Evolutionary conservation across 2,113 vertebrate species (phyloP).

Genomic region (Microtus pennsylvanicus): DNA sequence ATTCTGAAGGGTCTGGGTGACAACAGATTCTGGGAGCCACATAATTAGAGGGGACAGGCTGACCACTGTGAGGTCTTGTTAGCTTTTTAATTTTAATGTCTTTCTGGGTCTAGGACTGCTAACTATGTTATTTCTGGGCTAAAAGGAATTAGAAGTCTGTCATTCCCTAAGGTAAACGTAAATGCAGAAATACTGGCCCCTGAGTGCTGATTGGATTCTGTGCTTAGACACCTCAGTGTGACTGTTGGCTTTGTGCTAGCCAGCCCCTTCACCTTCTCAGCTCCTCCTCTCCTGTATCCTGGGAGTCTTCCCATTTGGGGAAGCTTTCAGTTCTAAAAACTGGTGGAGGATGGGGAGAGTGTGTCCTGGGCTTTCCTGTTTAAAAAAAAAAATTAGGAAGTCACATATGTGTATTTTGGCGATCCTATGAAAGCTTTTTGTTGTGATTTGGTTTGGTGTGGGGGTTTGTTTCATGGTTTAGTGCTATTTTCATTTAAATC

Average conservation of each 20-base stretch:
- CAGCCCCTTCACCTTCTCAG: neutral
- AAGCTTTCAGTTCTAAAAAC: neutral
- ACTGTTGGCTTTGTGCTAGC: neutral
- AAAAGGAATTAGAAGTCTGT: constrained; percentile 29
- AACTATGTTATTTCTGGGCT: constrained; percentile 60
- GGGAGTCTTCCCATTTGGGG: neutral
- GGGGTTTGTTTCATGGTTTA: neutral
- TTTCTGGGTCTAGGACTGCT: neutral
- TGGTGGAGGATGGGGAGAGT: neutral
- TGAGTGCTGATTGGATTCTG: neutral
- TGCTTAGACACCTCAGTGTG: neutral
- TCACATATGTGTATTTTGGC: neutral
- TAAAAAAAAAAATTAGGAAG: constrained; percentile 16
- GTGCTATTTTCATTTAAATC: constrained; percentile 47
- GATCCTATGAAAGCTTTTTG: neutral
- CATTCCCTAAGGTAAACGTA: neutral
- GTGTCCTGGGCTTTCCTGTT: neutral
- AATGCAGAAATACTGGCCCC: neutral
- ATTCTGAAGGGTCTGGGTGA: neutral
- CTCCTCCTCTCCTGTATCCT: neutral
- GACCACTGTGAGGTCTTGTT: neutral
- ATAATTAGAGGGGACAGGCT: neutral
- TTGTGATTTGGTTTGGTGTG: neutral
- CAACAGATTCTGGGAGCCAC: neutral
- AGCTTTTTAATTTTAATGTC: neutral